Conservation (phyloP, 2,797 vertebrate genomes). For the Bufotes viridis region DNA sequence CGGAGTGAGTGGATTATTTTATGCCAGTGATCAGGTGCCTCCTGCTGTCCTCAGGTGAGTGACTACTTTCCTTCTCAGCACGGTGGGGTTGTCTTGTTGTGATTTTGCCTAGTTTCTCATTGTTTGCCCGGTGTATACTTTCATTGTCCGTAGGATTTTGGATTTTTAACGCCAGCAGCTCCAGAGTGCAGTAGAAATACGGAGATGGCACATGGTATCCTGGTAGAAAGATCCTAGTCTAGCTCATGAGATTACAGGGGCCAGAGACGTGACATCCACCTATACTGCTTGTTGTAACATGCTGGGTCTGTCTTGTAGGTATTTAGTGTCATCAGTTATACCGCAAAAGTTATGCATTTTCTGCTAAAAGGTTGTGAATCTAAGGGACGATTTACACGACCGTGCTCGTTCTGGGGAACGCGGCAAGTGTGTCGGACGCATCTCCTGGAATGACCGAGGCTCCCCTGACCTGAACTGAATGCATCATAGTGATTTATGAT, state of each 20-base stretch:
- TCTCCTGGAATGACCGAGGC: too few species aligned
- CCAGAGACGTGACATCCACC: background rate
- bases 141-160: background rate
- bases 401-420: too few species aligned
- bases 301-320: background rate
- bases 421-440: too few species aligned
- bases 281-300: background rate
- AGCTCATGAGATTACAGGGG: background rate
- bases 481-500: too few species aligned
- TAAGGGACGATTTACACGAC: too few species aligned
- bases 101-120: background rate
- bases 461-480: too few species aligned
- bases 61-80: background rate
- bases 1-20: constrained; percentile 34
- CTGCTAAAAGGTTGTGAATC: background rate
- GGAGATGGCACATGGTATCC: background rate
- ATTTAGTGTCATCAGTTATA: background rate
- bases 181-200: background rate
- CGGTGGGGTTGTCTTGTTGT: background rate
- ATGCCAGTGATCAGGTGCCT: constrained; percentile 9
- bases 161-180: background rate
- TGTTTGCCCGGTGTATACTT: background rate
- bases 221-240: background rate
- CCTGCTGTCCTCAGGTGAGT: constrained; percentile 28
- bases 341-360: background rate